Evolutionary conservation across 2,113 vertebrate genomes (phyloP).

Genomic region (Notechis scutatus): DNA sequence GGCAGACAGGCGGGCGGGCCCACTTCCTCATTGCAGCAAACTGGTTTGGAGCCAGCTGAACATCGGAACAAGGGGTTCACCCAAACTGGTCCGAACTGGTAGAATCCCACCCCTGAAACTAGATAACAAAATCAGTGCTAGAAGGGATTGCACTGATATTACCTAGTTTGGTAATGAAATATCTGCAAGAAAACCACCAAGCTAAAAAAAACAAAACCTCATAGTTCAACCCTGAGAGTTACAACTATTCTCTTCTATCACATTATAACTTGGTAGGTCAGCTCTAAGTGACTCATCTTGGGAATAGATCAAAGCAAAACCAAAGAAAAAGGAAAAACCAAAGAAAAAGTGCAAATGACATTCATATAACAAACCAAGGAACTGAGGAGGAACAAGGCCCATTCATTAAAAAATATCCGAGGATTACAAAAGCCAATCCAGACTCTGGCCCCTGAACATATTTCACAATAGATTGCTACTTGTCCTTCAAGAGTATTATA

Average conservation of each 20-base stretch:
- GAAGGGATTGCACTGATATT: neutral
- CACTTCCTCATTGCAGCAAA: too few relatives aligned
- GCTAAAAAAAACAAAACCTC: neutral
- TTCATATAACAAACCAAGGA: neutral
- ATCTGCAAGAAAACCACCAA: neutral
- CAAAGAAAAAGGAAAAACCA: neutral
- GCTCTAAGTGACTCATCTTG: neutral
- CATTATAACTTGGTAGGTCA: neutral
- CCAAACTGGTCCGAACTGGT: too few relatives aligned
- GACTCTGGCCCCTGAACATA: neutral
- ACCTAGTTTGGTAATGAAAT: neutral
- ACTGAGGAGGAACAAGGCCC: neutral
- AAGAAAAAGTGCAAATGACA: neutral
- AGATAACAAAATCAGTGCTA: neutral
- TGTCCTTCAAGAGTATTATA: neutral
- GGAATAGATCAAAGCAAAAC: neutral
- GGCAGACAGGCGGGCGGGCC: too few relatives aligned
- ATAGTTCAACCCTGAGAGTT: neutral
- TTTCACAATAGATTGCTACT: neutral
- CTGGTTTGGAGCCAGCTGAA: too few relatives aligned
- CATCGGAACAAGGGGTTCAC: too few relatives aligned
- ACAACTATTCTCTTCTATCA: neutral
- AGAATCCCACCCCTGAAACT: too few relatives aligned
- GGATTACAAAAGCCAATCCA: neutral
- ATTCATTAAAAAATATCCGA: neutral